Percentiles rank a stretch among this genome's conserved stretches.
Conservation (phyloP, 2,797 vertebrate species). For the Sebastes matsubarae region DNA sequence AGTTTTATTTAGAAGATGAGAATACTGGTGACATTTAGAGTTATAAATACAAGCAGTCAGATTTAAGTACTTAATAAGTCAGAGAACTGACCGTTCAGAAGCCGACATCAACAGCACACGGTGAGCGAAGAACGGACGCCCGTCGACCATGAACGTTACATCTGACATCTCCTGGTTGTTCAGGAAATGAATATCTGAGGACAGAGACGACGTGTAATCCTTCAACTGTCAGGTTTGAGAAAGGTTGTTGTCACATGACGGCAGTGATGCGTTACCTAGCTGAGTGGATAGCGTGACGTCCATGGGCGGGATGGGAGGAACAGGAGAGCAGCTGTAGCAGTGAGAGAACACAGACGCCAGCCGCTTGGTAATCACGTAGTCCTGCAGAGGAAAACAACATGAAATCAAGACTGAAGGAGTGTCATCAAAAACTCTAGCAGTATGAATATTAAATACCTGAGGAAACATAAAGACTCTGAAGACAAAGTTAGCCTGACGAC, state of each 20-base stretch:
- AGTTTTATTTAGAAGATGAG: background rate
- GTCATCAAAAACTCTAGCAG: no score
- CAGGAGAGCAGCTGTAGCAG: conserved; percentile 86
- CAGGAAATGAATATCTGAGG: conserved; percentile 90
- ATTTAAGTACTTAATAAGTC: no score
- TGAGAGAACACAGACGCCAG: conserved; percentile 87
- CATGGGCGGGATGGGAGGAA: conserved; percentile 83
- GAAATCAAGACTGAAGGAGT: background rate
- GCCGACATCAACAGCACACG: conserved; percentile 94
- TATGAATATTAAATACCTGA: no score
- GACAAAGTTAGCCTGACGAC: no score
- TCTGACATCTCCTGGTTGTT: conserved; percentile 96
- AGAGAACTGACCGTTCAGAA: conserved; percentile 86
- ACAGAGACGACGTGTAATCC: background rate
- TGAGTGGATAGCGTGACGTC: conserved; percentile 87
- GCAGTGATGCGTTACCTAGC: conserved; percentile 54
- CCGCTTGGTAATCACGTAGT: conserved; percentile 86
- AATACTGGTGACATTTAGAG: background rate
- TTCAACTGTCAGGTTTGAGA: no score
- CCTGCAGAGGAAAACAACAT: conserved; percentile 75
- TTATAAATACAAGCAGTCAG: no score
- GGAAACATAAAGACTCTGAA: no score
- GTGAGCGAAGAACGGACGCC: conserved; percentile 90
- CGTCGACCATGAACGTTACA: conserved; percentile 91
- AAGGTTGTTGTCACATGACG: background rate